phyloP scores from a whole-genome alignment of 2,113 vertebrate genomes.

The Pomatorhinus ruficollis region DNA sequence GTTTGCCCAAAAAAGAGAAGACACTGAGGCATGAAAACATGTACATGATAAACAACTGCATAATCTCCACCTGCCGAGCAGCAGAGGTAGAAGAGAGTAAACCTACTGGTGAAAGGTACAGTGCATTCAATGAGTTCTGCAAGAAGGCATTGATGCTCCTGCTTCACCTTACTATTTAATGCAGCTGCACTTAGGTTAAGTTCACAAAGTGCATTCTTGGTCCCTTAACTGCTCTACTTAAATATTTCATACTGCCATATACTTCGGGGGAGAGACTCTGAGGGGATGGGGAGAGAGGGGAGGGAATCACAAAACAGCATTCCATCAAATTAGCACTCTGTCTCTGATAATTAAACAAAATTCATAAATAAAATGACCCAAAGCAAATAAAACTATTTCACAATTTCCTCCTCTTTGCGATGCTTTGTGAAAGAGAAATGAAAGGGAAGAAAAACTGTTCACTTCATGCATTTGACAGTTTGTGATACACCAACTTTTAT shows the following conservation, averaged over 20 bases:
- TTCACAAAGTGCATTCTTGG: neutral
- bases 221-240: neutral
- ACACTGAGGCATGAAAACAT: neutral
- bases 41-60: neutral
- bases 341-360: neutral
- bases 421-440: neutral
- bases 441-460: neutral
- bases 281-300: too few relatives aligned
- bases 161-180: neutral
- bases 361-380: neutral
- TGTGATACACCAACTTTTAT: neutral
- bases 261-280: rapidly evolving
- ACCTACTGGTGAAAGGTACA: neutral
- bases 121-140: neutral
- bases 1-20: neutral
- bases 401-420: neutral
- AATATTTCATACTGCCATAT: neutral
- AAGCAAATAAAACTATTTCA: neutral
- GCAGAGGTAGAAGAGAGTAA: neutral
- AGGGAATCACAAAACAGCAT: neutral
- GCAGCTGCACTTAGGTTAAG: neutral
- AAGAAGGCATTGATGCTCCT: neutral
- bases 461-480: neutral
- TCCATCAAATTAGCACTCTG: neutral
- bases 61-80: neutral